phyloP scores from a whole-genome alignment of 1,140 invertebrate species.

The Ooceraea biroi region DNA sequence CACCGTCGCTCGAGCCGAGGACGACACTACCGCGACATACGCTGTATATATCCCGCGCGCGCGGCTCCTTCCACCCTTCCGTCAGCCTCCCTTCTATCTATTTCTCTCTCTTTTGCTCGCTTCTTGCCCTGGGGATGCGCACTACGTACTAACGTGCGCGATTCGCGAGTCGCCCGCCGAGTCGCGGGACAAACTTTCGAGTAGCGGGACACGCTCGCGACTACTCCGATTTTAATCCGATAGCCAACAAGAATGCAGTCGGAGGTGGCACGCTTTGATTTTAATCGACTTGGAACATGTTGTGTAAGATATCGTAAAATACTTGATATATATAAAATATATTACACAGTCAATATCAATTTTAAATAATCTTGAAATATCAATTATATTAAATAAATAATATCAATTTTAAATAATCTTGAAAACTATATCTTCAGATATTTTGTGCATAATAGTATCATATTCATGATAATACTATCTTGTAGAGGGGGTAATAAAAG shows the following conservation, averaged over 20 bases:
- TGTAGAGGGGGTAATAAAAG: no score
- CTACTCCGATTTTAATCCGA: not conserved
- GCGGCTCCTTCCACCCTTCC: conserved; percentile 57
- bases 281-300: not conserved
- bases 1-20: conserved; percentile 37
- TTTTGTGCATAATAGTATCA: no score
- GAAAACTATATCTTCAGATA: no score
- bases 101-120: conserved; percentile 36
- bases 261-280: not conserved
- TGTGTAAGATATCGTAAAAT: conserved; percentile 1
- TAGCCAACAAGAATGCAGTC: conserved; percentile 12
- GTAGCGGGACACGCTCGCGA: conserved; percentile 29
- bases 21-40: conserved; percentile 72
- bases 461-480: no score
- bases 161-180: conserved; percentile 51
- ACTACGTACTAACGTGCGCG: conserved; percentile 50
- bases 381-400: not conserved
- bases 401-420: no score
- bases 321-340: not conserved
- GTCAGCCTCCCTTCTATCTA: conserved; percentile 34
- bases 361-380: not conserved
- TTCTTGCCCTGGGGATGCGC: conserved; percentile 67
- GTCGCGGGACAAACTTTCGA: conserved; percentile 49
- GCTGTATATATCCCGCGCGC: conserved; percentile 57
- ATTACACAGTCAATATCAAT: not conserved